These are phyloP conservation scores for Diadophis punctatus DNA, from an alignment of 2,113 vertebrate species.

Conservation along the genomic window DNA sequence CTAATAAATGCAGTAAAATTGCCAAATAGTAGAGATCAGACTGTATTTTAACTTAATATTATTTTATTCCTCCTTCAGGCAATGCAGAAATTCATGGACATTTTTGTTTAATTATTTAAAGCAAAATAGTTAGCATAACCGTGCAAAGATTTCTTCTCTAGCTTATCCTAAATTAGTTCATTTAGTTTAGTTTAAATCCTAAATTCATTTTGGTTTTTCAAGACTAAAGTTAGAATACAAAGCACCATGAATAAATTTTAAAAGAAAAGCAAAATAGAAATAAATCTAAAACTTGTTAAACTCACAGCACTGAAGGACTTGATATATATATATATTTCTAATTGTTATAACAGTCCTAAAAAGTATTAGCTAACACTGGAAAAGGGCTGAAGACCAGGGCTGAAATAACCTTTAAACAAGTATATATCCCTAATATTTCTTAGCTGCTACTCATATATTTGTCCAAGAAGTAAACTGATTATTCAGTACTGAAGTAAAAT, in stretches of 20 bases:
- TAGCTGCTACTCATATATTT: not conserved
- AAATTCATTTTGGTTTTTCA: not conserved
- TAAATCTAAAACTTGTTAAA: not conserved
- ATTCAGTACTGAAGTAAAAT: not conserved
- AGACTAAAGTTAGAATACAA: not conserved
- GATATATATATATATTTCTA: not conserved
- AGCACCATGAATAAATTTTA: too few species aligned
- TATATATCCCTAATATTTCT: not conserved
- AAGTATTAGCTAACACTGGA: not conserved
- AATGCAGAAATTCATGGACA: not conserved
- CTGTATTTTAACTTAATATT: not conserved
- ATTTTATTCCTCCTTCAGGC: not conserved
- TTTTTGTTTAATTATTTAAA: not conserved
- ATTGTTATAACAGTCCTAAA: not conserved
- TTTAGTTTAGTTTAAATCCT: not conserved
- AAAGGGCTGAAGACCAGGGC: not conserved
- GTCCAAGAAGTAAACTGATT: not conserved
- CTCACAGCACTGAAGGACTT: not conserved
- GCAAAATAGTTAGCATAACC: not conserved
- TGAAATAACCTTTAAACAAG: not conserved
- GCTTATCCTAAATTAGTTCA: not conserved
- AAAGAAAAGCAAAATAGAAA: not conserved
- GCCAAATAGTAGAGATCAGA: conserved; percentile 1
- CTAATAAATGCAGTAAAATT: conserved; percentile 8
- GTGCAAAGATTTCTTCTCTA: not conserved